Evolutionary conservation across 2,113 vertebrate species (phyloP).

Genomic region (Malurus cyaneus): DNA sequence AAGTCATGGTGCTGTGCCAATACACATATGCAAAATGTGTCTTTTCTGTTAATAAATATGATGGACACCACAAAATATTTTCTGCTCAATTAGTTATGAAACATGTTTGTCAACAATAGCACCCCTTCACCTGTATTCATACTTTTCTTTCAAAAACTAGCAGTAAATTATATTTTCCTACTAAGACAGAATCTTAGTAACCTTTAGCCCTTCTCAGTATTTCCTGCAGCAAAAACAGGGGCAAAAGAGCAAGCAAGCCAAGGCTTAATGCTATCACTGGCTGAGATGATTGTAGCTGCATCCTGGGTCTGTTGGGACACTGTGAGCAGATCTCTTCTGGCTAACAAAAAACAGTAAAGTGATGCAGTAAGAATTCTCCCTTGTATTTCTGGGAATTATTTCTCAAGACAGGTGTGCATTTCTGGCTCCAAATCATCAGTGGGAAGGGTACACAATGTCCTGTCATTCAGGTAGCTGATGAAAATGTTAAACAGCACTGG

Average conservation of each 20-base stretch:
- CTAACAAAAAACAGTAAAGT: conserved; percentile 19
- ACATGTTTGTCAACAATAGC: not conserved
- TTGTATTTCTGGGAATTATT: not conserved
- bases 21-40: not conserved
- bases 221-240: not conserved
- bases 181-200: not conserved
- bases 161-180: conserved; percentile 28
- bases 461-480: not conserved
- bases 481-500: not conserved
- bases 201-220: conserved; percentile 38
- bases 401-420: not conserved
- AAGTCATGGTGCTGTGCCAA: not conserved
- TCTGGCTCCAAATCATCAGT: not conserved
- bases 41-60: conserved; percentile 51
- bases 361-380: not conserved
- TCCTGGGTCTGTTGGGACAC: conserved; percentile 32
- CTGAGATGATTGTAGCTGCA: conserved; percentile 27
- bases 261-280: not conserved
- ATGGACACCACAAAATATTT: conserved; percentile 3
- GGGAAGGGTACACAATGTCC: not conserved
- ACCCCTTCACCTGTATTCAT: not conserved
- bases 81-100: conserved; percentile 4
- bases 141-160: conserved; percentile 12
- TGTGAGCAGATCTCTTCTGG: not conserved
- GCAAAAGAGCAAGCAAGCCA: not conserved